Base-by-base conservation (phyloP, 2,888 invertebrate genomes). In the Nasonia oneida region DNA sequence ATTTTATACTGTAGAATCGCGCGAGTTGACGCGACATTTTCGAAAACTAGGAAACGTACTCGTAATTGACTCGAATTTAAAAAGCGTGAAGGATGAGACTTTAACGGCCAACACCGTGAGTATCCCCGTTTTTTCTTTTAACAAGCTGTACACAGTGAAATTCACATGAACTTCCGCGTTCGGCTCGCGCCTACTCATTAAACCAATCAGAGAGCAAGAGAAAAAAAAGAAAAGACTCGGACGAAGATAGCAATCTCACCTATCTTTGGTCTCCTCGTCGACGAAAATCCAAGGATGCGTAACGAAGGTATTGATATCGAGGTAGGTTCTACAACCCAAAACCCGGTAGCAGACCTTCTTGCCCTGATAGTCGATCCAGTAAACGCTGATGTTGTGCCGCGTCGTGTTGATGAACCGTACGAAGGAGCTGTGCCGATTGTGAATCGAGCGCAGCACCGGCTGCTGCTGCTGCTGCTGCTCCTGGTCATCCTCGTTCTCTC, bases 271-370 rank as follows among this genome's bases (percentile, higher is more conserved):
- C 0, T 94, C 93, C 0, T 95, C 93, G 91, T 97, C 97, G 0
- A 96, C 94, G 91, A 97, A 98, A 87, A 97, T 95, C 98, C 98
- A 98, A 0, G 97, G 97, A 93, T 98, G 98, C 0, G 96, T 96
- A 18, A 96, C 95, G 92, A 94, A 98, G 0, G 98, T 97, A 89
- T 97, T 96, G 0, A 97, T 95, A 90, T 96, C 96, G 80, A 95
- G 94, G 89, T 93, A 95, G 5, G 94, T 94, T 0, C 93, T 93
- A 0, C 95, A 94, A 0, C 92, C 91, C n/a, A 98, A 91, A 0
- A 94, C 94, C 4, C 94, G 94, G 90, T 96, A 97, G 80, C 94
- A 94, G 2, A 95, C 94, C 61, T 95, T 94, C 0, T 91, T 91
- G 0, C 97, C 97, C 71, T 94, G 93, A 91, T 96, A 97, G 92